Percentiles rank a stretch among this genome's conserved stretches.
These are phyloP conservation scores for Hippocampus kuda DNA, from an alignment of 2,797 vertebrate genomes.

Conservation along the genomic window DNA sequence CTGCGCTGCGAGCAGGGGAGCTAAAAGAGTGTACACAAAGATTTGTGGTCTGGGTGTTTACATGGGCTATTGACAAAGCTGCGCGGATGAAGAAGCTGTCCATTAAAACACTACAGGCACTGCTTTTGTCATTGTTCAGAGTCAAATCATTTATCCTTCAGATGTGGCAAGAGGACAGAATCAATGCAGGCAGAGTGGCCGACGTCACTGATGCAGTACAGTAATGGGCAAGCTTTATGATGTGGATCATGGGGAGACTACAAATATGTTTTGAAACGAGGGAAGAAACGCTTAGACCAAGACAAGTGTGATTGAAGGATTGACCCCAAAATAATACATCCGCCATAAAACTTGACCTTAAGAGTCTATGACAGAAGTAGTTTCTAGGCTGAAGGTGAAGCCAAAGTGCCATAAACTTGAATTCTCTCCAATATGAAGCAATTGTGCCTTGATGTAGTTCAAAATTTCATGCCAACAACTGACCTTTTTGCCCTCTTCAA, in stretches of 20 bases:
- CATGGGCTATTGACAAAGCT: slow-evolving; percentile 35
- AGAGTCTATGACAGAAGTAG: neutral
- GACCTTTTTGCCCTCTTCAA: neutral
- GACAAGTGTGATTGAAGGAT: neutral
- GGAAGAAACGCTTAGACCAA: neutral
- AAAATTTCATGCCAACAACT: neutral
- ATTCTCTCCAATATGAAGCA: neutral
- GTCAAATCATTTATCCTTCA: slow-evolving; percentile 56
- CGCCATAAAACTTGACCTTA: neutral
- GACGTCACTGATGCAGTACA: slow-evolving; percentile 23
- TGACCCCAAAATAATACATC: neutral
- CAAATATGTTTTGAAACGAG: slow-evolving; percentile 24
- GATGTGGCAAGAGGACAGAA: slow-evolving; percentile 39
- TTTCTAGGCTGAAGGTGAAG: neutral
- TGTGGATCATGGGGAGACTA: slow-evolving; percentile 30
- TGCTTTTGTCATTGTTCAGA: slow-evolving; percentile 32
- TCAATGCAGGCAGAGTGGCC: slow-evolving; percentile 38
- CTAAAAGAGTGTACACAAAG: slow-evolving; percentile 26
- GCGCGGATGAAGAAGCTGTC: slow-evolving; percentile 27
- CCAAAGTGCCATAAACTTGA: neutral
- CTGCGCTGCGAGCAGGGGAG: slow-evolving; percentile 9
- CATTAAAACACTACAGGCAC: slow-evolving; percentile 38
- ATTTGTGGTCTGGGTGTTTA: slow-evolving; percentile 41
- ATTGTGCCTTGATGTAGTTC: neutral
- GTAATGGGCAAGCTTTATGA: slow-evolving; percentile 26